Percentiles rank a stretch among this genome's conserved stretches.
These are phyloP conservation scores for Cottoperca gobio DNA, from an alignment of 2,797 vertebrate species.

Conservation along the genomic window DNA sequence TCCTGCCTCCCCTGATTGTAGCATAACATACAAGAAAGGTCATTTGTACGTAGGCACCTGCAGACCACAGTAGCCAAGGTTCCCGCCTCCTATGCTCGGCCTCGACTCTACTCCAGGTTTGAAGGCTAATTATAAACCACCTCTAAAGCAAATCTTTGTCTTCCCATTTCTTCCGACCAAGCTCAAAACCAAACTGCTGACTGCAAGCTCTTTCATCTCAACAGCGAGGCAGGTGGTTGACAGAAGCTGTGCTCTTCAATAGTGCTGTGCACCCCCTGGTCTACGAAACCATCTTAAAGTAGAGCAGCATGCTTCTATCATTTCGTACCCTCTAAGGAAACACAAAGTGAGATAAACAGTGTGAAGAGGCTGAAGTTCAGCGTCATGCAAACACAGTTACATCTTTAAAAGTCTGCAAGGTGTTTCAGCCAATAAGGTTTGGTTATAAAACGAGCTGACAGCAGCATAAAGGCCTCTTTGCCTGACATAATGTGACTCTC, in stretches of 20 bases:
- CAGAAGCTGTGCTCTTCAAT: conserved; percentile 2
- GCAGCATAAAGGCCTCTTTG: conserved; percentile 36
- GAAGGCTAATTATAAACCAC: conserved; percentile 56
- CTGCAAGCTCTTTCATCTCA: conserved; percentile 21
- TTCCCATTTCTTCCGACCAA: conserved; percentile 6
- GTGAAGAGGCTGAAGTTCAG: conserved; percentile 4
- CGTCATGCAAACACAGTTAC: not conserved
- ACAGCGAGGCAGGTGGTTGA: conserved; percentile 18
- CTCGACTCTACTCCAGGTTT: conserved; percentile 22
- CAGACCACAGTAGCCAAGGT: not conserved
- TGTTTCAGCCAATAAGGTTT: conserved; percentile 18
- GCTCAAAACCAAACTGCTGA: conserved; percentile 44
- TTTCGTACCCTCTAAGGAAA: conserved; percentile 17
- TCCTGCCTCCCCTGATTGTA: not conserved
- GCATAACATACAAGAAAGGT: not conserved
- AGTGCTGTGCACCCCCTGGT: not conserved
- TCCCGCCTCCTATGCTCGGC: not conserved
- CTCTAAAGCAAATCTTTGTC: conserved; percentile 20
- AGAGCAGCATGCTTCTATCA: no score
- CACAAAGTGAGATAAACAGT: no score
- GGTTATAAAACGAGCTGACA: conserved; percentile 8
- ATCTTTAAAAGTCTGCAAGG: conserved; percentile 14
- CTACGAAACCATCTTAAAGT: conserved; percentile 3
- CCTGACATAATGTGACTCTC: conserved; percentile 43
- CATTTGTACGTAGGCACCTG: not conserved